Evolutionary conservation across 2,797 vertebrate species (phyloP).

Genomic region (Cryptoblepharus egeriae): DNA sequence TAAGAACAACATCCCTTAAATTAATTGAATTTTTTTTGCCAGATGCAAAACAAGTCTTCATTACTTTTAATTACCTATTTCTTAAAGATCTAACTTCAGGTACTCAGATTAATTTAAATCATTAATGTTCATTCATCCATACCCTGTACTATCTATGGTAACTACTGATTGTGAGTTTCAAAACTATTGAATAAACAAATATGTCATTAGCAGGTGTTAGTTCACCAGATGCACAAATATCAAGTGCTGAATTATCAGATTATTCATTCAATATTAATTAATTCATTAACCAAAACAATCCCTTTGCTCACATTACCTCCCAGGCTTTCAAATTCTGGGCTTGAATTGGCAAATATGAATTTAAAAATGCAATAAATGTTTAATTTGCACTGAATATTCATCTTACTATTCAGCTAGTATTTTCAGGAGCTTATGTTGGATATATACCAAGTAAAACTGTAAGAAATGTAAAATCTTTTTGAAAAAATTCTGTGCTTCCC

Average conservation of each 20-base stretch:
- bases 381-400: constrained; percentile 25
- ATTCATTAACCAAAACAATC: constrained; percentile 25
- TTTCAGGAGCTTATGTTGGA: not conserved
- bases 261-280: constrained; percentile 30
- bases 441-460: not conserved
- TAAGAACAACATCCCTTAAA: constrained; percentile 9
- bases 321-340: constrained; percentile 6
- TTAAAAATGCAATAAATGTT: constrained; percentile 19
- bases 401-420: not conserved
- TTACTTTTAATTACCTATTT: constrained; percentile 18
- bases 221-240: constrained; percentile 25
- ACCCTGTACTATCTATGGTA: not conserved
- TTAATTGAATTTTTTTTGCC: not conserved
- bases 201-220: not conserved
- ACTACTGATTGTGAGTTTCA: constrained; percentile 15
- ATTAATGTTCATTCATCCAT: constrained; percentile 12
- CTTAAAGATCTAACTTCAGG: constrained; percentile 24
- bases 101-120: not conserved
- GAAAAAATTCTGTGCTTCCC: not conserved
- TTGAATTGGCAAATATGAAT: constrained; percentile 25
- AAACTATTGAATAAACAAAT: constrained; percentile 20
- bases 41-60: constrained; percentile 8
- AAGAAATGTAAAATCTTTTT: not conserved
- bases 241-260: constrained; percentile 1
- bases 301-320: constrained; percentile 17